Base-by-base conservation (phyloP, 1,140 invertebrate genomes). In the Drosophila sproati region DNA sequence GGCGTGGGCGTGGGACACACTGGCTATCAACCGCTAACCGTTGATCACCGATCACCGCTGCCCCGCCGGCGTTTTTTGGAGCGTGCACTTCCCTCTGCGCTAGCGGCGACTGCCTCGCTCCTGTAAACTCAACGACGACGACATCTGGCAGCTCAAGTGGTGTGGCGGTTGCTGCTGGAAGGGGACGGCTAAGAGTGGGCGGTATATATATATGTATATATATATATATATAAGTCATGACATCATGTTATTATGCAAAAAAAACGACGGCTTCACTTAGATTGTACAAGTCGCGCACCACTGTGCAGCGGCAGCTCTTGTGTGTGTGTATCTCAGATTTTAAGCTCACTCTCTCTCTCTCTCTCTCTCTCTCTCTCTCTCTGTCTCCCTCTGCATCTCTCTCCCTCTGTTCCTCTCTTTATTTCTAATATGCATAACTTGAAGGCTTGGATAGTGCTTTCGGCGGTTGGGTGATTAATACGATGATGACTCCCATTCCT, bases 1-100 rank as follows among this genome's bases (percentile, higher is more conserved):
- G 52, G 77, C 77, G 83, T 89, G 80, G 83, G 85, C 80, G 83
- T 89, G 85, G 80, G 85, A 82, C 80, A 74, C 54, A 76, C 80
- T 71, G 56, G 7, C 51, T 47, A 45, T 52, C 50, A 61, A 45
- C 50, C 68, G 32, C 59, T 45, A 61, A 63, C 54, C 70, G 37
- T 32, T 47, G 50, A 70, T 62, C 48, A 28, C 62, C 35, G 54
- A 66, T 51, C 57, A 55, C 41, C 61, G 64, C 43, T 68, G 70
- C 70, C 31, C 37, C 57, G 66, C 64, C 62, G 57, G 37, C 60
- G 56, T 8, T 60, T 52, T 69, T 52, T 69, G 39, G 70, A 59
- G 45, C 62, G 47, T 61, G 56, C 68, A 66, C 39, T 20, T 20
- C 20, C 20, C 20, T 20, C 20, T 20, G 20, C 20, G 20, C 20